These are phyloP conservation scores for Clusia tigrina DNA, from an alignment of 2,888 invertebrate genomes.

Conservation along the genomic window DNA sequence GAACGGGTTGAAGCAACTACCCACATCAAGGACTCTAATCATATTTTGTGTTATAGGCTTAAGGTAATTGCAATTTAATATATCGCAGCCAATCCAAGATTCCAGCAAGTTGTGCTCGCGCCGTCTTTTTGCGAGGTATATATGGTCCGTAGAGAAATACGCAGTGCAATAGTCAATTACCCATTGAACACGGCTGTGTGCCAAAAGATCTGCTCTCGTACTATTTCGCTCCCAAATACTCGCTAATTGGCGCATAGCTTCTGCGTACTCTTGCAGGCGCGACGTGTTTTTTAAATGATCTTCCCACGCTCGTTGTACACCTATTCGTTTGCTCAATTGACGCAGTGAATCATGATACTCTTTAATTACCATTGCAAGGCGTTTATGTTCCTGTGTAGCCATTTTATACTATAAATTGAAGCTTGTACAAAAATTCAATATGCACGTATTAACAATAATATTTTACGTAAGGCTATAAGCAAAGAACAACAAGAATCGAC, in stretches of 20 bases:
- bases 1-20: constrained; percentile 96
- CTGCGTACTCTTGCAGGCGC: constrained; percentile 72
- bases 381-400: constrained; percentile 73
- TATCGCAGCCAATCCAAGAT: constrained; percentile 50
- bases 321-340: constrained; percentile 67
- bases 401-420: no score
- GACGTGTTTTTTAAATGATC: constrained; percentile 72
- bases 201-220: constrained; percentile 64
- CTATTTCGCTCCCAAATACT: constrained; percentile 75
- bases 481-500: no score
- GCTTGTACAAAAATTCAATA: no score
- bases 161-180: constrained; percentile 69
- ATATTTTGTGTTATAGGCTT: constrained; percentile 51
- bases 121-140: constrained; percentile 64
- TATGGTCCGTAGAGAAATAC: constrained; percentile 71
- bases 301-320: constrained; percentile 75
- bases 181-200: constrained; percentile 77
- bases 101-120: constrained; percentile 66
- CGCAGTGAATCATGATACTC: constrained; percentile 74
- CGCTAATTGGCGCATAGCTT: constrained; percentile 77
- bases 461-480: no score
- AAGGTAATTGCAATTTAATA: constrained; percentile 56
- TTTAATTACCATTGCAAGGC: constrained; percentile 75
- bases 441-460: no score
- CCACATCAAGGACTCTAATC: constrained; percentile 82